phyloP scores from a whole-genome alignment of 2,113 vertebrate genomes.

The Pampusana beccarii region DNA sequence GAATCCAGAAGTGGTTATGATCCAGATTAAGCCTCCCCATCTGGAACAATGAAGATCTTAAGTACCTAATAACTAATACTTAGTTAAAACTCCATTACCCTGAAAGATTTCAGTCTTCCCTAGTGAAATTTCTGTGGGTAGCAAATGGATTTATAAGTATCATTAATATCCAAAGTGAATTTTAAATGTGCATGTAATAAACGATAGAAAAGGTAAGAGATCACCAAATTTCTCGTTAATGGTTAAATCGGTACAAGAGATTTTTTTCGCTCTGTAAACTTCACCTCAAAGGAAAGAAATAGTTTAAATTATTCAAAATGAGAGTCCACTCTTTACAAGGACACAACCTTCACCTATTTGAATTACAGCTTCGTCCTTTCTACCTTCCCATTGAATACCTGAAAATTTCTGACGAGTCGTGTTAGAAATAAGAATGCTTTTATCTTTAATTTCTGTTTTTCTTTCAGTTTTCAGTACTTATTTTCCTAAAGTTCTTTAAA shows the following conservation, averaged over 20 bases:
- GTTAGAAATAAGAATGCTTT: background rate
- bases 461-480: background rate
- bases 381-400: background rate
- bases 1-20: background rate
- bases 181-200: conserved; percentile 35
- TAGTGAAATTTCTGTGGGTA: background rate
- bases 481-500: background rate
- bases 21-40: background rate
- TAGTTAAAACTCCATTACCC: background rate
- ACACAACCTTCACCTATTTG: background rate
- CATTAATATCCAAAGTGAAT: conserved; percentile 45
- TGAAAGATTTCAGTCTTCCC: conserved; percentile 3
- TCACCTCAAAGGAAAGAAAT: background rate
- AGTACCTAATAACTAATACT: conserved; percentile 46
- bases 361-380: background rate
- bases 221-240: conserved; percentile 33
- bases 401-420: background rate
- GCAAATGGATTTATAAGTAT: conserved; percentile 52
- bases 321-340: background rate
- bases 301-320: background rate
- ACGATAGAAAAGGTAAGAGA: conserved; percentile 32
- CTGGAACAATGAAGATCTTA: conserved; percentile 5
- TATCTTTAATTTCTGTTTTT: background rate
- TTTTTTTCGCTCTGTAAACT: background rate
- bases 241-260: background rate